Base-by-base conservation (phyloP, 2,888 invertebrate genomes). In the Hetaerina titia region DNA sequence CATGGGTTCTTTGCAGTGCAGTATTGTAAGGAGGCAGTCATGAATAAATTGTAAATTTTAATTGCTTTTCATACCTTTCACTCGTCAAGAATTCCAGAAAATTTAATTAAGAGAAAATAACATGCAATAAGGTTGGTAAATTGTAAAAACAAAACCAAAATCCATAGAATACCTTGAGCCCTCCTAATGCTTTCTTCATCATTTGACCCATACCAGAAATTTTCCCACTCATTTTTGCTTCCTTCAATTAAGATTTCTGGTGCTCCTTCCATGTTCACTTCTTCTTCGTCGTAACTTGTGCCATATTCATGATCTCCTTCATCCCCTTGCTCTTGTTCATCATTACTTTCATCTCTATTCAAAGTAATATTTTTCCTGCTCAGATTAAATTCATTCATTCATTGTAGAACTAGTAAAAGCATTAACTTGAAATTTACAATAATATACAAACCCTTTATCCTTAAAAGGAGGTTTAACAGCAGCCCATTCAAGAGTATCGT, bases 131-230 rank as follows among this genome's bases (percentile, higher is more conserved):
- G 45, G 45, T 2, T 45, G 4, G 45, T 45, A 4, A 1, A 45
- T 45, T 4, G 11, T 9, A 57, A 57, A 60, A 63, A 92, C 25
- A 19, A 22, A 57, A 63, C 63, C 58, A 92, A 92, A 11, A 63
- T 7, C 11, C 22, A 31, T 25, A 74, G 88, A 74, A 94, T 90
- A 96, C 96, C 96, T 97, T 98, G 98, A 1, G 97, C 97, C 63
- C 96, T 96, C 95, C 98, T 97, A 95, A 98, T 98, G 13, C 97
- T 97, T 11, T 97, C 96, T 95, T 96, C 96, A 95, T 97, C 97
- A 22, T 97, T 97, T 96, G 97, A 97, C 6, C 97, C 97, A 96
- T 97, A 97, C 97, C 97, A 98, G 96, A 97, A 97, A n/a, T 69
- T 57, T 17, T 92, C 69, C 56, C 92, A 56, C 7, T 56, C 56